phyloP scores from a whole-genome alignment of 2,888 invertebrate genomes.

The Callosobruchus maculatus region DNA sequence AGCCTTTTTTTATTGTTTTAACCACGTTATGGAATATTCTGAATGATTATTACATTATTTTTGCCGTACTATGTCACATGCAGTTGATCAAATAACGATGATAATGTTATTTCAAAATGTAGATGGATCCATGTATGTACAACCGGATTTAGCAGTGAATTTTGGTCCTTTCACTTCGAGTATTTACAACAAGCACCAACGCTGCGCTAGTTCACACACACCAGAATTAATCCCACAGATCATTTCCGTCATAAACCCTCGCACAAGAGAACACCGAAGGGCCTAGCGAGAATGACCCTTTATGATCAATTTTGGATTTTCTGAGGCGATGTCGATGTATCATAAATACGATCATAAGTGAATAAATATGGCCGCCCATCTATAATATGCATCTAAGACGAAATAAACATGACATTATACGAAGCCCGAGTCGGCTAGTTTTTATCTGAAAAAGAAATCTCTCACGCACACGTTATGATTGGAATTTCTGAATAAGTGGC shows the following conservation, averaged over 20 bases:
- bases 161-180: background rate
- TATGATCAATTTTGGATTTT: too few species aligned
- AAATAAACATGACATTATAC: background rate
- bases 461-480: constrained; percentile 6
- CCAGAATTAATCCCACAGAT: background rate
- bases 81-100: too few species aligned
- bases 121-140: background rate
- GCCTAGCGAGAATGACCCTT: too few species aligned
- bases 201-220: background rate
- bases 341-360: too few species aligned
- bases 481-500: background rate
- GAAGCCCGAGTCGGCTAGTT: constrained; percentile 1
- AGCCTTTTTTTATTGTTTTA: too few species aligned
- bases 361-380: background rate
- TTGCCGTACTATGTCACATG: too few species aligned
- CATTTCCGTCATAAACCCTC: too few species aligned
- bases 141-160: background rate
- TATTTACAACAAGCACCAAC: background rate
- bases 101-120: too few species aligned
- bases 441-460: constrained; percentile 11
- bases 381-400: background rate
- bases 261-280: too few species aligned
- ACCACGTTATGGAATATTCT: too few species aligned
- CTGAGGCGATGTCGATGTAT: too few species aligned
- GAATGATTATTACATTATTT: too few species aligned